A percentile compares a stretch with the other conserved stretches of the same genome.
These are phyloP conservation scores for Amphipoea oculea DNA, from an alignment of 2,888 invertebrate species.

Conservation along the genomic window DNA sequence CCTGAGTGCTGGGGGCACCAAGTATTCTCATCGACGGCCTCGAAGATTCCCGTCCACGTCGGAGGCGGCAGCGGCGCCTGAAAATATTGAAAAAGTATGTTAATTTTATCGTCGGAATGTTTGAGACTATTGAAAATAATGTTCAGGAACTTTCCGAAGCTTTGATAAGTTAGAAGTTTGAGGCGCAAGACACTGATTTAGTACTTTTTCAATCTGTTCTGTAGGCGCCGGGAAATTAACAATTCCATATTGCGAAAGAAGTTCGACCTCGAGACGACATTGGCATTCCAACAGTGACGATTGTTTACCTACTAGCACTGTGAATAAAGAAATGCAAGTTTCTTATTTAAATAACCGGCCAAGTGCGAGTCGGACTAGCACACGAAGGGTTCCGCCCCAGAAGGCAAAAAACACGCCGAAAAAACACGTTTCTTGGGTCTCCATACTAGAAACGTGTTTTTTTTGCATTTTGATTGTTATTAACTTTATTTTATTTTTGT, in stretches of 20 bases:
- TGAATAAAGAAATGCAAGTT: background rate
- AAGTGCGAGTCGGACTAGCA: background rate
- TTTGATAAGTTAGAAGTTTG: constrained; percentile 57
- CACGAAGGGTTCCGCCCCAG: too few relatives aligned
- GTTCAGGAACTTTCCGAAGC: constrained; percentile 45
- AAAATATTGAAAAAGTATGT: constrained; percentile 64
- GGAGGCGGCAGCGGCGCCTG: constrained; percentile 86
- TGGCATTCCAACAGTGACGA: constrained; percentile 9
- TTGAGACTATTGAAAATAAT: constrained; percentile 54
- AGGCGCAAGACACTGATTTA: constrained; percentile 52
- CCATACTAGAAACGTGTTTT: too few relatives aligned
- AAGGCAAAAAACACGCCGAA: too few relatives aligned
- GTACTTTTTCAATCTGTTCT: constrained; percentile 56
- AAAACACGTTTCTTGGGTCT: too few relatives aligned
- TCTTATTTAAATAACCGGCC: background rate
- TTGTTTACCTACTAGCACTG: constrained; percentile 8
- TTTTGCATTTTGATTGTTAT: too few relatives aligned
- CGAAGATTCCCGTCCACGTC: constrained; percentile 83
- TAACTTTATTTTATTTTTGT: too few relatives aligned
- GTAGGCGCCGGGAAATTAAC: constrained; percentile 27
- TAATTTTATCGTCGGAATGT: constrained; percentile 50
- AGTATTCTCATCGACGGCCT: constrained; percentile 83
- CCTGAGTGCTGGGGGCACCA: constrained; percentile 83
- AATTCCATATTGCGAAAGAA: constrained; percentile 36
- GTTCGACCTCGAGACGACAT: constrained; percentile 29